These are phyloP conservation scores for Tapirus terrestris DNA, from an alignment of 2,113 vertebrate species.

Conservation along the genomic window DNA sequence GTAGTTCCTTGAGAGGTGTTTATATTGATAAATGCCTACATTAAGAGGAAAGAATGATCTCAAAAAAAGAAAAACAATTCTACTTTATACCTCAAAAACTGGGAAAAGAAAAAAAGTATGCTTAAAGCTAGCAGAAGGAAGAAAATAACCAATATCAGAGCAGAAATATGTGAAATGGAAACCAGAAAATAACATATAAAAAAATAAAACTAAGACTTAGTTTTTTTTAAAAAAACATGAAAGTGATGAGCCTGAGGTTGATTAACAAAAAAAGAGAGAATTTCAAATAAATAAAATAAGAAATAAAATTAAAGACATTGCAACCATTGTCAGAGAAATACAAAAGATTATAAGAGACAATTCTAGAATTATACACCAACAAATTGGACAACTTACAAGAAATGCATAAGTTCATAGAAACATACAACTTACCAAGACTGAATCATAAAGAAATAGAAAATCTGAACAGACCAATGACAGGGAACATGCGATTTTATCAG, in stretches of 20 bases:
- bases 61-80: not conserved
- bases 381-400: not conserved
- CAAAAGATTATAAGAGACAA: not conserved
- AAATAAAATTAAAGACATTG: not conserved
- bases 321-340: not conserved
- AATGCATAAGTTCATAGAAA: not conserved
- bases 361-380: not conserved
- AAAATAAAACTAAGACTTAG: not conserved
- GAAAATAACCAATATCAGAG: not conserved
- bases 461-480: not conserved
- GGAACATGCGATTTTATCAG: not conserved
- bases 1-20: not conserved
- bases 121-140: not conserved
- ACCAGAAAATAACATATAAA: not conserved
- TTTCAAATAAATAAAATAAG: not conserved
- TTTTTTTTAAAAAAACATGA: not conserved
- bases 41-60: not conserved
- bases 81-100: not conserved
- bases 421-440: not conserved
- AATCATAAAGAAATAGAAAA: not conserved
- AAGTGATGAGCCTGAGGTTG: not conserved
- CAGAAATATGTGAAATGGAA: not conserved
- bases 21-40: not conserved
- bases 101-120: not conserved
- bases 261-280: not conserved